Evolutionary conservation across 2,113 vertebrate species (phyloP), one percentile per base, ranked within the genome.

Genomic region (Solea solea): DNA sequence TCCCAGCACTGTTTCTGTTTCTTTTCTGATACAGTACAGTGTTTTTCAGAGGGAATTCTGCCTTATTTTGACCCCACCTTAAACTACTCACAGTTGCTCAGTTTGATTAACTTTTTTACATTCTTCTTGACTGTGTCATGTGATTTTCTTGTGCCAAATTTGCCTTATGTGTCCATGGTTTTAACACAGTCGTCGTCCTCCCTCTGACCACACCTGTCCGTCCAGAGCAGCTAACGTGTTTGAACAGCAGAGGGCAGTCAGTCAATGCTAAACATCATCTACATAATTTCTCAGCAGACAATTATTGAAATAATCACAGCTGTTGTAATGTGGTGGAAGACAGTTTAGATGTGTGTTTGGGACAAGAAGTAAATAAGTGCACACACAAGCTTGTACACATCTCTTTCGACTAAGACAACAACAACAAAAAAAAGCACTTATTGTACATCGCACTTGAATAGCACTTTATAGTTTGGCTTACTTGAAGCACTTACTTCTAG

Each of bases 171-270:
- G 34, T 2, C 34, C 7, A 40, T 21, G 7, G 6, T 65, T 28
- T 21, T 5, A 21, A 15, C 34, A 11, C n/a, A 6, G 2, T 41
- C 27, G 3, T 60, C 42, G 3, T 59, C 46, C 48, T 55, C 11
- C 28, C 3, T 44, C 7, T 0, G 39, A 28, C 53, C 82, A 76
- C 76, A 77, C 63, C 64, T 80, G 52, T 13, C 42, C 52, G 64
- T 34, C 16, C 13, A 11, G 28, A 60, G 66, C 28, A 62, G 42
- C 50, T 41, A 21, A 27, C 52, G 8, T 7, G 6, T 76, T 50
- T n/a, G 28, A 70, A 78, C 92, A 92, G 83, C 76, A 92, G 91
- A 89, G 86, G 86, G 87, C 80, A 86, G 88, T 73, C 73, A 66
- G 71, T 55, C 28, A 82, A 83, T 50, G 34, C 45, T 13, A 2